Percentiles rank a stretch among this genome's conserved stretches.
Evolutionary conservation across 2,113 vertebrate species (phyloP).

Genomic region (Lophura nycthemera): DNA sequence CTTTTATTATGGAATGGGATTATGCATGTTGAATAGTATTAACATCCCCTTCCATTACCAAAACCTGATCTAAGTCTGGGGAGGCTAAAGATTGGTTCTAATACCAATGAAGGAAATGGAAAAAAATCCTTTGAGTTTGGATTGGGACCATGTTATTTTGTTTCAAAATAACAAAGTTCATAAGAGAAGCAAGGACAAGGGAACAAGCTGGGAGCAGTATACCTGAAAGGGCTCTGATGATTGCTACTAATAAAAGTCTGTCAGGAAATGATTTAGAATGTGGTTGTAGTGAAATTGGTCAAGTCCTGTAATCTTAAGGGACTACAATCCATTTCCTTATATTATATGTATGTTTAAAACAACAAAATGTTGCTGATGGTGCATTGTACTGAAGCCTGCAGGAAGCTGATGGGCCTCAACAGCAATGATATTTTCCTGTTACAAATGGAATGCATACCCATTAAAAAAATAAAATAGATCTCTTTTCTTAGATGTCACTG

Average conservation of each 20-base stretch:
- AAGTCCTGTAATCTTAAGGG: background rate
- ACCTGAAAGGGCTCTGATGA: background rate
- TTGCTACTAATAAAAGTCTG: background rate
- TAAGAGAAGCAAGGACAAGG: background rate
- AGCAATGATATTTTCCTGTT: conserved; percentile 37
- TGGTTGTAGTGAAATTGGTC: background rate
- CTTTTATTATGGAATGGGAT: background rate
- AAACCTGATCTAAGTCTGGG: background rate
- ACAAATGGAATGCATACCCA: background rate
- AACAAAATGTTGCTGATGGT: conserved; percentile 32
- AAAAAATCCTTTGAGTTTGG: conserved; percentile 9
- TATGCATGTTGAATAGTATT: background rate
- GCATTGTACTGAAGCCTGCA: conserved; percentile 25
- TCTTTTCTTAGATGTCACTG: background rate
- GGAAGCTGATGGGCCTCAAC: conserved; percentile 23
- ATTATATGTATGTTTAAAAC: conserved; percentile 4
- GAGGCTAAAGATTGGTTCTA: background rate
- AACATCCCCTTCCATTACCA: background rate
- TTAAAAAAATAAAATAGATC: background rate
- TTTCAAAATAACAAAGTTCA: background rate
- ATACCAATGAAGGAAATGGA: background rate
- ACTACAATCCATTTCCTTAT: conserved; percentile 42
- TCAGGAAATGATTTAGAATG: conserved; percentile 27
- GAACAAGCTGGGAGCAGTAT: background rate
- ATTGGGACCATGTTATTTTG: background rate